These are phyloP conservation scores for Epicauta chinensis DNA, from an alignment of 1,140 invertebrate species.

Conservation along the genomic window DNA sequence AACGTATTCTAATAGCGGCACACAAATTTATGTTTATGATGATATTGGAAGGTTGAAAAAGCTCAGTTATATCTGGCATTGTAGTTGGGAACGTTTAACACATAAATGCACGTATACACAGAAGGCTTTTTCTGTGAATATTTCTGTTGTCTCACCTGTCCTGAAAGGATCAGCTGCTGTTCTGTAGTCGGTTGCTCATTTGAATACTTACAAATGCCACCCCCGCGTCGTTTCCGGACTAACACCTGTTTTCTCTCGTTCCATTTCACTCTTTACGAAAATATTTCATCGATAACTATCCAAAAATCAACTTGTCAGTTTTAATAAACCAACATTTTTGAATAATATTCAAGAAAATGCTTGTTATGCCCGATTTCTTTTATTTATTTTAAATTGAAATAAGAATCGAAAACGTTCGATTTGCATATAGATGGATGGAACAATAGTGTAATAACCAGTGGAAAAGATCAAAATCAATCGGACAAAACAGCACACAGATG, in stretches of 20 bases:
- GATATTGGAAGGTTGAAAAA: not conserved
- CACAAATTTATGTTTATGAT: not conserved
- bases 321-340: too few species aligned
- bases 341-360: not conserved
- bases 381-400: too few species aligned
- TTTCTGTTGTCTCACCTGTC: constrained; percentile 23
- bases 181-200: constrained; percentile 25
- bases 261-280: too few species aligned
- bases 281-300: too few species aligned
- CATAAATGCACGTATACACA: constrained; percentile 3
- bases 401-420: constrained; percentile 3
- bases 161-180: constrained; percentile 22
- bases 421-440: constrained; percentile 33
- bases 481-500: constrained; percentile 18
- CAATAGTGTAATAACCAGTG: constrained; percentile 33
- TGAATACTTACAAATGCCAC: constrained; percentile 25
- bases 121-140: constrained; percentile 1
- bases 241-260: constrained; percentile 23
- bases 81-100: too few species aligned
- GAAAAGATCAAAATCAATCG: constrained; percentile 34
- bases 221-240: constrained; percentile 27
- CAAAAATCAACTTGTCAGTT: too few species aligned
- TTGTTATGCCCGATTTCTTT: not conserved
- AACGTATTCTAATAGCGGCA: constrained; percentile 8
- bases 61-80: too few species aligned